phyloP scores from a whole-genome alignment of 92 coral and sea anemone species.

The Palythoa heliodiscus region DNA sequence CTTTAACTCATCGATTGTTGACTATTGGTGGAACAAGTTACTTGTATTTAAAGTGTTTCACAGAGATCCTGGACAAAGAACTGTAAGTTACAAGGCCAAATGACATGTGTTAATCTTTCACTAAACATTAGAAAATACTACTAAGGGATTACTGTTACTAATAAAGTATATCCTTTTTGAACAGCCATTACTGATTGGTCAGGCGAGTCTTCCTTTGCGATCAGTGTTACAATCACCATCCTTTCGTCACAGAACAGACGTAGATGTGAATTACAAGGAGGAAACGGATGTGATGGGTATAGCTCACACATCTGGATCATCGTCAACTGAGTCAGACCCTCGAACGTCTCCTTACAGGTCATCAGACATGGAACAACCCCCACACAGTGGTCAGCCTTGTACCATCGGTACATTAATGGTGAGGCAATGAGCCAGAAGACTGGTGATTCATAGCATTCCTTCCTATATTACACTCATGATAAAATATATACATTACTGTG shows the following conservation, averaged over 20 bases:
- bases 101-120: background rate
- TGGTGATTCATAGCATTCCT: background rate
- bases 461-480: too few species aligned
- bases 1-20: slow-evolving; percentile 82
- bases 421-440: background rate
- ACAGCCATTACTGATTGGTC: slow-evolving; percentile 84
- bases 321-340: background rate
- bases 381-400: background rate
- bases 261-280: slow-evolving; percentile 55
- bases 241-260: slow-evolving; percentile 53
- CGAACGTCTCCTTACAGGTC: slow-evolving; percentile 13
- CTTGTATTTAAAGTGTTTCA: slow-evolving; percentile 75
- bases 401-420: slow-evolving; percentile 55
- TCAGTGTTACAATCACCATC: slow-evolving; percentile 73
- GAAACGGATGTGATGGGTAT: background rate
- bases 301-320: slow-evolving; percentile 14
- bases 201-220: slow-evolving; percentile 70
- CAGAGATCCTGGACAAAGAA: slow-evolving; percentile 81
- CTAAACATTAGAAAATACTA: background rate
- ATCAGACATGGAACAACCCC: slow-evolving; percentile 22
- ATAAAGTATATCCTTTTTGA: background rate
- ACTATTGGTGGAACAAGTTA: slow-evolving; percentile 77
- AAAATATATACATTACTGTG: too few species aligned
- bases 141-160: background rate
- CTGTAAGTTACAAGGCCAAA: slow-evolving; percentile 54